Evolutionary conservation across 2,797 vertebrate species (phyloP).

Genomic region (Onychomys torridus): DNA sequence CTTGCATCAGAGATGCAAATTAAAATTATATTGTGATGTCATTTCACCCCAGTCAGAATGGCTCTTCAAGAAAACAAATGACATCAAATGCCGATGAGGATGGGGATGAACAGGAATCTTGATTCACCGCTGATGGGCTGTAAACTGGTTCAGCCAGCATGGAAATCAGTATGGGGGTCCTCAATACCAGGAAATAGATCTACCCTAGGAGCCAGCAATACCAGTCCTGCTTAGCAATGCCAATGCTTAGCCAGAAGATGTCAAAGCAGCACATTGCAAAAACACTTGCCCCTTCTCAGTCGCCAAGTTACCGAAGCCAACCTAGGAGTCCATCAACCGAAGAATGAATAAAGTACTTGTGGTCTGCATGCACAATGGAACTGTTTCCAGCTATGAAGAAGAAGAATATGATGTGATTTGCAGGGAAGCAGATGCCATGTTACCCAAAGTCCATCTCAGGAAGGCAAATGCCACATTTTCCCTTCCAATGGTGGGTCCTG

Average conservation of each 20-base stretch:
- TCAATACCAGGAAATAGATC: background rate
- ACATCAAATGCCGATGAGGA: background rate
- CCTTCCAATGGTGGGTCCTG: background rate
- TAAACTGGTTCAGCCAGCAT: background rate
- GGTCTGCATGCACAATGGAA: rapidly evolving
- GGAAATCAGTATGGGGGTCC: background rate
- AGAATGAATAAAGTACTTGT: background rate
- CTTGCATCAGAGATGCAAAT: background rate
- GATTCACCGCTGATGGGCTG: background rate
- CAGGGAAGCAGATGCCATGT: background rate
- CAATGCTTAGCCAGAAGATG: background rate
- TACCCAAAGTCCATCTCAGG: background rate
- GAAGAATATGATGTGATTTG: background rate
- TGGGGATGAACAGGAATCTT: background rate
- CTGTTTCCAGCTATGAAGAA: background rate
- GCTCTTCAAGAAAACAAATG: background rate
- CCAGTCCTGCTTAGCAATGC: background rate
- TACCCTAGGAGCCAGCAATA: background rate
- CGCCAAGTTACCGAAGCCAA: background rate
- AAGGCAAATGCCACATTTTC: background rate
- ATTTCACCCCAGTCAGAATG: background rate
- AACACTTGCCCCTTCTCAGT: background rate
- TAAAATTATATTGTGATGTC: background rate
- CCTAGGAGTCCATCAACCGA: background rate
- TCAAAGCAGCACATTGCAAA: background rate